Percentiles rank a stretch among this genome's conserved stretches.
Evolutionary conservation across 2,113 vertebrate species (phyloP).

Genomic region (Stomatorhinus ivindoensis): DNA sequence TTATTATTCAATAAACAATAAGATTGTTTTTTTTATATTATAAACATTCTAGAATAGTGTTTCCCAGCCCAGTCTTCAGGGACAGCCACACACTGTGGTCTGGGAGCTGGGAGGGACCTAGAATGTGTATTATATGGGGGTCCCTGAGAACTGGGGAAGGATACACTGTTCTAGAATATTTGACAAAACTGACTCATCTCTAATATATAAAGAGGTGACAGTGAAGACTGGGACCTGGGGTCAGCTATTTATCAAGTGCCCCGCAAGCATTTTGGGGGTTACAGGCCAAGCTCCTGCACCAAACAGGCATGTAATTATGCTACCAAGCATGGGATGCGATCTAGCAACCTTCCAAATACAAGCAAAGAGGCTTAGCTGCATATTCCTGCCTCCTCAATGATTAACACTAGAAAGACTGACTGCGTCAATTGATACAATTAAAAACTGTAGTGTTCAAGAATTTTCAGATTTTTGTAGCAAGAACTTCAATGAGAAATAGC

Average conservation of each 20-base stretch:
- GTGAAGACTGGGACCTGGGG: not conserved
- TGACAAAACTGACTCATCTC: not conserved
- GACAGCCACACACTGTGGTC: not conserved
- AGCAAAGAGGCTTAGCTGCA: not conserved
- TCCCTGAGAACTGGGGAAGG: not conserved
- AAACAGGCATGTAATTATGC: not conserved
- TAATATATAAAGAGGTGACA: not conserved
- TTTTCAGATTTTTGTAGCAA: no score
- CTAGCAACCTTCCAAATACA: not conserved
- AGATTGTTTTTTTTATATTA: not conserved
- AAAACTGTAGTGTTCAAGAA: no score
- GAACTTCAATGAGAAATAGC: no score
- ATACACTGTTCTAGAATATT: not conserved
- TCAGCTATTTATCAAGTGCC: not conserved
- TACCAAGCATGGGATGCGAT: not conserved
- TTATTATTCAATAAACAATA: not conserved
- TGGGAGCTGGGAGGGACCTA: not conserved
- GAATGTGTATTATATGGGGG: not conserved
- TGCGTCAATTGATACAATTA: no score
- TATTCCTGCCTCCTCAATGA: not conserved
- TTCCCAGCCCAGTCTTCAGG: not conserved
- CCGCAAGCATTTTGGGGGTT: not conserved
- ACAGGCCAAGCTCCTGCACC: not conserved
- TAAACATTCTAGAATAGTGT: not conserved
- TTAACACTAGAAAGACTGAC: no score